These are phyloP conservation scores for Dryobates pubescens DNA, from an alignment of 2,797 vertebrate species.

Conservation along the genomic window DNA sequence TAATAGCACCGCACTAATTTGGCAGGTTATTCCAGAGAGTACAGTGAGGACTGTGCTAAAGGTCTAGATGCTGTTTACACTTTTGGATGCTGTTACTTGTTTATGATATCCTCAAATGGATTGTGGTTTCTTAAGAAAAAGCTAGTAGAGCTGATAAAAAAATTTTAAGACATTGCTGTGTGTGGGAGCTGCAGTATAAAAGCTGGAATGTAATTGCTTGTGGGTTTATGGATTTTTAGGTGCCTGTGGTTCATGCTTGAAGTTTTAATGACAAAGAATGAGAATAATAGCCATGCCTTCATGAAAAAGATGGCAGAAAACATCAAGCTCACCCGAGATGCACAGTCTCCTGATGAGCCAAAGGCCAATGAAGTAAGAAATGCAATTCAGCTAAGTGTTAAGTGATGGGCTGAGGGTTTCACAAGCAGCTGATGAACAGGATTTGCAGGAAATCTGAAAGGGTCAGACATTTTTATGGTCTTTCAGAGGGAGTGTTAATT, in stretches of 20 bases:
- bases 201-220: constrained; percentile 14
- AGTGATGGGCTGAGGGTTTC: constrained; percentile 19
- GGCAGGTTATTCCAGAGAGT: background rate
- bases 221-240: constrained; percentile 76
- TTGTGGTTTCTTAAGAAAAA: constrained; percentile 11
- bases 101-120: background rate
- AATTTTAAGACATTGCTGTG: background rate
- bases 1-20: background rate
- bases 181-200: background rate
- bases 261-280: constrained; percentile 99
- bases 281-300: constrained; percentile 98
- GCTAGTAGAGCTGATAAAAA: background rate
- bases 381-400: background rate
- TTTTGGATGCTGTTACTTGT: background rate
- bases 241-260: constrained; percentile 99
- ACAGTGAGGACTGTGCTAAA: background rate
- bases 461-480: background rate
- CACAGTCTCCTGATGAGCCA: constrained; percentile 93
- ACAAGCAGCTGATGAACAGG: background rate
- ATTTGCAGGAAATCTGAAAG: constrained; percentile 30
- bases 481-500: constrained; percentile 1
- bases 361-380: constrained; percentile 94
- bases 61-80: background rate
- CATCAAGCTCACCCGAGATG: constrained; percentile 97
- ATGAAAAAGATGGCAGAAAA: constrained; percentile 98